These are phyloP conservation scores for Neofelis nebulosa DNA, from an alignment of 2,113 vertebrate species.

Conservation along the genomic window DNA sequence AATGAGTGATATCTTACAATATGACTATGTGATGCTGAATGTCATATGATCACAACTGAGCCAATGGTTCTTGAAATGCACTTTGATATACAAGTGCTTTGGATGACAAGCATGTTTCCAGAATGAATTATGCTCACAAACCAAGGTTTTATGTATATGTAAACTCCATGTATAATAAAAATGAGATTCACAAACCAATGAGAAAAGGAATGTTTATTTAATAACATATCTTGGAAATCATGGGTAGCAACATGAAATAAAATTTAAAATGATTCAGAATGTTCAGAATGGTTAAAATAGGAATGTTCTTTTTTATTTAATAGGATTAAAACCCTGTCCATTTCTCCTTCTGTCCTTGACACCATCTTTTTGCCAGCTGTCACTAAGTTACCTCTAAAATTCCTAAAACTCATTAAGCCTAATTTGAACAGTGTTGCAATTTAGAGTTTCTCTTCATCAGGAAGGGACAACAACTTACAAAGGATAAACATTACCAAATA, in stretches of 20 bases:
- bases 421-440: background rate
- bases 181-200: background rate
- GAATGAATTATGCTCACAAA: too few relatives aligned
- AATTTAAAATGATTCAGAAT: background rate
- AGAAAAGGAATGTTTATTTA: background rate
- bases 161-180: background rate
- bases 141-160: background rate
- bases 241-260: background rate
- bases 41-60: too few relatives aligned
- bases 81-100: too few relatives aligned
- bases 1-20: too few relatives aligned
- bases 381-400: background rate
- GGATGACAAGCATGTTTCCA: too few relatives aligned
- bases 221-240: background rate
- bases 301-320: background rate
- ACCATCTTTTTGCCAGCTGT: background rate
- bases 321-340: background rate
- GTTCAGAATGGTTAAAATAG: background rate
- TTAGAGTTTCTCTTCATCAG: background rate
- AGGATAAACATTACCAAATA: background rate
- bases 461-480: background rate
- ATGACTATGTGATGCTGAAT: too few relatives aligned
- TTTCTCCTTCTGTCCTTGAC: background rate
- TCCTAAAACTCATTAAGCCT: background rate
- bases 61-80: too few relatives aligned